Evolutionary conservation across 2,888 invertebrate species (phyloP).

Genomic region (Tanypteryx hageni): DNA sequence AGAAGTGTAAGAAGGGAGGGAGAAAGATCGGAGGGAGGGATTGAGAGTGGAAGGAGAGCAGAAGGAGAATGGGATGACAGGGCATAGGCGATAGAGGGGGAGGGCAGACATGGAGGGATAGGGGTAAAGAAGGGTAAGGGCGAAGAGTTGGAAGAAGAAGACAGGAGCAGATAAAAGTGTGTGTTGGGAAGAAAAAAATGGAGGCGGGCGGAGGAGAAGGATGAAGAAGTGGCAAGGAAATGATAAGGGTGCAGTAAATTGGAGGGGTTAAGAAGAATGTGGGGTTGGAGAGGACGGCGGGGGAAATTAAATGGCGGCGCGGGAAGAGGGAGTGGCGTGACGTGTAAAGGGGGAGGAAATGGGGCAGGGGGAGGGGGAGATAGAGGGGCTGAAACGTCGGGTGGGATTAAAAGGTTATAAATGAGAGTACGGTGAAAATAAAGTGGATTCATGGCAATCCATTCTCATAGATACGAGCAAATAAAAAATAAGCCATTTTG

Average conservation of each 20-base stretch:
- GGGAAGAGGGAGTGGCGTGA: constrained; percentile 50
- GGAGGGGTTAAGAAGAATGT: background rate
- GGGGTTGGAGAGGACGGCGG: background rate
- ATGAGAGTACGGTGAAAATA: constrained; percentile 28
- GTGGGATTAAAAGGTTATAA: constrained; percentile 31
- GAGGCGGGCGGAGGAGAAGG: constrained; percentile 69
- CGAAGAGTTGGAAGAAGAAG: constrained; percentile 65
- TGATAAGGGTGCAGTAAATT: background rate
- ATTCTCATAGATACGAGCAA: background rate
- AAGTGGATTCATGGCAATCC: constrained; percentile 35
- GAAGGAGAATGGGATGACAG: background rate
- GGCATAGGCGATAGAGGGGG: constrained; percentile 69
- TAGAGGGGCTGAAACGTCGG: constrained; percentile 26
- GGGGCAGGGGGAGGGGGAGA: background rate
- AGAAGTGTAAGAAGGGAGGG: too few relatives aligned
- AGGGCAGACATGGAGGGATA: background rate
- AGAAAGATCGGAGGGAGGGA: too few relatives aligned
- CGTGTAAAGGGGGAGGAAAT: constrained; percentile 6
- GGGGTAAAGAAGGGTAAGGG: constrained; percentile 31
- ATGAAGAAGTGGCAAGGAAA: constrained; percentile 69
- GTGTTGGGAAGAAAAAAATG: constrained; percentile 68
- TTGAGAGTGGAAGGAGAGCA: too few relatives aligned
- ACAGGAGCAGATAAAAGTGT: constrained; percentile 68
- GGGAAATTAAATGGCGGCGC: background rate
- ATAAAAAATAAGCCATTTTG: background rate